A percentile compares a stretch with the other conserved stretches of the same genome.
Conservation (phyloP, 2,797 vertebrate genomes). For the Otolemur crassicaudatus region DNA sequence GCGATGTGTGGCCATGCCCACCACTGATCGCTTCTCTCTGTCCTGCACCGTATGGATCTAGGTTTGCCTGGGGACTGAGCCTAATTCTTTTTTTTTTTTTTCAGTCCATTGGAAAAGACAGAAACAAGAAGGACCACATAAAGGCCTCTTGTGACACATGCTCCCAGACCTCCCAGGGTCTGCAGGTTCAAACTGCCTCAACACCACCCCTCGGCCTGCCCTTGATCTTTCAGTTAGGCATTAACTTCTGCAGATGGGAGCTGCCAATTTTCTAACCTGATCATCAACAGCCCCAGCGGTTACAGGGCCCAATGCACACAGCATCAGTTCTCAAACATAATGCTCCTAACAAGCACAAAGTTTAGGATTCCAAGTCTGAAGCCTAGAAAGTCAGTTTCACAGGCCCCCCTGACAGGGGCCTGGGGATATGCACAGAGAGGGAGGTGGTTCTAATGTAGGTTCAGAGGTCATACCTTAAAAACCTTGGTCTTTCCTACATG, state of each 20-base stretch:
- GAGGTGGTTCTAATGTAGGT: background rate
- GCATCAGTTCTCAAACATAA: background rate
- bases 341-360: background rate
- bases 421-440: accelerated
- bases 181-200: background rate
- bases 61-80: background rate
- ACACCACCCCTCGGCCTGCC: background rate
- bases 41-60: background rate
- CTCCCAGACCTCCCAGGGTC: background rate
- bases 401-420: background rate
- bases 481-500: background rate
- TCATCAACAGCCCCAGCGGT: background rate
- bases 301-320: background rate
- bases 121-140: background rate
- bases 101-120: background rate
- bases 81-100: constrained; percentile 16
- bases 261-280: background rate
- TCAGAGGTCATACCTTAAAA: background rate
- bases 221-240: background rate
- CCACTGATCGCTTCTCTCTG: background rate
- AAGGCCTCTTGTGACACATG: background rate
- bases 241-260: background rate
- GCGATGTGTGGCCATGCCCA: background rate
- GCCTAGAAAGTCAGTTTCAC: background rate
- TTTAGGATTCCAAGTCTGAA: background rate